Evolutionary conservation across 1,140 invertebrate species (phyloP).

Genomic region (Drosophila nigromelanica): DNA sequence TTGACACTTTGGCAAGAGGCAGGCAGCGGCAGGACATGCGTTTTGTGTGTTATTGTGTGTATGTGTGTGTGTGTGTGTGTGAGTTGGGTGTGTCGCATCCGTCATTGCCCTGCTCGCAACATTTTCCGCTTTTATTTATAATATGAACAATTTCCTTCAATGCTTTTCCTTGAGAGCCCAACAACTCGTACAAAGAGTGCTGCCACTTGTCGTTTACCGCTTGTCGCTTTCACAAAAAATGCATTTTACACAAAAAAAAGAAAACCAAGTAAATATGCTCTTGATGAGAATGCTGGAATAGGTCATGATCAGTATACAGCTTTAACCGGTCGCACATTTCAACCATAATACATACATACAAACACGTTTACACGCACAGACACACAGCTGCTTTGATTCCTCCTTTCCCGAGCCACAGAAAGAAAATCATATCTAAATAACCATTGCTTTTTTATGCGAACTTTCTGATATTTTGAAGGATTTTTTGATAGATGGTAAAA

Average conservation of each 20-base stretch:
- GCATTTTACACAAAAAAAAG: slow-evolving; percentile 62
- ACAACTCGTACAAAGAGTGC: slow-evolving; percentile 50
- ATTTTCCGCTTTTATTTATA: slow-evolving; percentile 81
- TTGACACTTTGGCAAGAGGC: slow-evolving; percentile 63
- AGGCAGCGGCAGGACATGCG: slow-evolving; percentile 61
- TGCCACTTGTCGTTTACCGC: slow-evolving; percentile 48
- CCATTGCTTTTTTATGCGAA: no score
- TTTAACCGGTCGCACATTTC: no score
- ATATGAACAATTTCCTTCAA: slow-evolving; percentile 78
- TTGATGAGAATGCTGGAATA: neutral
- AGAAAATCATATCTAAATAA: no score
- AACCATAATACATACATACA: no score
- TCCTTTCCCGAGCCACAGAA: no score
- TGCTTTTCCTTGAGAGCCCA: slow-evolving; percentile 42
- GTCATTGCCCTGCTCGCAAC: slow-evolving; percentile 73
- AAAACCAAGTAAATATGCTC: neutral
- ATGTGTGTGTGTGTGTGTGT: neutral
- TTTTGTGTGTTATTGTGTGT: slow-evolving; percentile 14
- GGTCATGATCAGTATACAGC: neutral
- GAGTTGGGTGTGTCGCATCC: slow-evolving; percentile 60
- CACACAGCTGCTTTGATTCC: no score
- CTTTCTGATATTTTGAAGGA: no score
- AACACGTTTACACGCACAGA: no score
- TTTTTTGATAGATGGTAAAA: no score
- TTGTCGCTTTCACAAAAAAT: slow-evolving; percentile 73